Evolutionary conservation across 2,113 vertebrate genomes (phyloP).

Genomic region (Castor canadensis): DNA sequence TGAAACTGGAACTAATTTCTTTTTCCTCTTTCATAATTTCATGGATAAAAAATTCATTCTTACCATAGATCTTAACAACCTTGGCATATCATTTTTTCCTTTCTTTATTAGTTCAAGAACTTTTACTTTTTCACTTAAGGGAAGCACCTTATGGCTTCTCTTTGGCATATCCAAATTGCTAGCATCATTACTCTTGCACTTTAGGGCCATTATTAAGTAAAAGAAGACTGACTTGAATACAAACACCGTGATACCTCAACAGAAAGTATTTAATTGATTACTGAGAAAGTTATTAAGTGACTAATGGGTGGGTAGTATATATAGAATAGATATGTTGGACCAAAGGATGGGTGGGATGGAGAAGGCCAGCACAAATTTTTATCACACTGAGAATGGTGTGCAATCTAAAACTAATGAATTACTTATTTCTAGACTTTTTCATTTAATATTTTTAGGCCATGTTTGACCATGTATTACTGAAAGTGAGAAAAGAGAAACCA

Average conservation of each 20-base stretch:
- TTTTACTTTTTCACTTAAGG: not conserved
- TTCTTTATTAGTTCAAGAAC: not conserved
- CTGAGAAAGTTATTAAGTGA: not conserved
- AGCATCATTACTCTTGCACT: not conserved
- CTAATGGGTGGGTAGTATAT: not conserved
- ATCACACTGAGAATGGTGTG: not conserved
- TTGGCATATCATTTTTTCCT: not conserved
- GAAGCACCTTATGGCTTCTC: not conserved
- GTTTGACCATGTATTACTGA: not conserved
- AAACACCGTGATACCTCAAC: not conserved
- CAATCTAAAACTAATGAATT: not conserved
- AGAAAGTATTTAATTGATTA: not conserved
- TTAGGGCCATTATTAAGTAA: not conserved
- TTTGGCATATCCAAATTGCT: not conserved
- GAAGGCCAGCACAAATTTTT: not conserved
- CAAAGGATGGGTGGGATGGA: not conserved
- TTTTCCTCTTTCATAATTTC: not conserved
- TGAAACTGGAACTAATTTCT: not conserved
- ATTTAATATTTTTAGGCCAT: not conserved
- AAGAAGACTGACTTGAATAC: not conserved
- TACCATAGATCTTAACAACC: not conserved
- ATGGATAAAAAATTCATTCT: not conserved
- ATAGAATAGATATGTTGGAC: not conserved
- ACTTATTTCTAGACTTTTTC: not conserved
- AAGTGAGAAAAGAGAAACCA: not conserved